Evolutionary conservation across 2,113 vertebrate species (phyloP).

Genomic region (Trematomus loennbergii): DNA sequence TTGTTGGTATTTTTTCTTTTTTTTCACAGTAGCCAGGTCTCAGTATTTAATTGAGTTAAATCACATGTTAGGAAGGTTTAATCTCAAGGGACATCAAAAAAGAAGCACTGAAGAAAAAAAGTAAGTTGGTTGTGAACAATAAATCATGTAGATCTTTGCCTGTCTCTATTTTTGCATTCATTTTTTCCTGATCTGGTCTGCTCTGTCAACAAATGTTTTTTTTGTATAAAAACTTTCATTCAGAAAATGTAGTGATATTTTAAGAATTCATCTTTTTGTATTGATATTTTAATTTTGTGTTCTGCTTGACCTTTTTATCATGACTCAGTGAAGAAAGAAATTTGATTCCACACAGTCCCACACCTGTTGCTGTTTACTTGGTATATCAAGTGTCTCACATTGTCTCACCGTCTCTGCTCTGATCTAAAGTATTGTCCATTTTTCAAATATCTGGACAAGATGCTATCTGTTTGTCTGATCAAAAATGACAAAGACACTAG

Average conservation of each 20-base stretch:
- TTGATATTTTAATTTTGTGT: too few species aligned
- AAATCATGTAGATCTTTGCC: not conserved
- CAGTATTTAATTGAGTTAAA: not conserved
- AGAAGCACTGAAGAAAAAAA: conserved; percentile 5
- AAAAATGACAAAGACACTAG: not conserved
- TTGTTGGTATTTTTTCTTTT: not conserved
- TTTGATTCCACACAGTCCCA: conserved; percentile 56
- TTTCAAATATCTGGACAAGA: not conserved
- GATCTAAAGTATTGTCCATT: not conserved
- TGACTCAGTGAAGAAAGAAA: conserved; percentile 61
- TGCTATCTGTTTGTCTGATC: not conserved
- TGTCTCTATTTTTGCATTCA: not conserved
- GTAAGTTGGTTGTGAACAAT: not conserved
- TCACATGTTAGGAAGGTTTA: not conserved
- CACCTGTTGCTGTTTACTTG: conserved; percentile 69
- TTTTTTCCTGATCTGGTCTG: too few species aligned
- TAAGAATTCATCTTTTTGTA: not conserved
- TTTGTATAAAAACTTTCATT: too few species aligned
- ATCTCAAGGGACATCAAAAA: not conserved
- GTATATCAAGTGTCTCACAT: conserved; percentile 58
- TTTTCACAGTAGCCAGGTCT: not conserved
- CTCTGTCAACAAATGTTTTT: too few species aligned
- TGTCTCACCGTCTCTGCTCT: not conserved
- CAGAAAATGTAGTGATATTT: too few species aligned
- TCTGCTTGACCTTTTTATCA: conserved; percentile 42